phyloP scores from a whole-genome alignment of 1,140 invertebrate species.

The Batillaria attramentaria region DNA sequence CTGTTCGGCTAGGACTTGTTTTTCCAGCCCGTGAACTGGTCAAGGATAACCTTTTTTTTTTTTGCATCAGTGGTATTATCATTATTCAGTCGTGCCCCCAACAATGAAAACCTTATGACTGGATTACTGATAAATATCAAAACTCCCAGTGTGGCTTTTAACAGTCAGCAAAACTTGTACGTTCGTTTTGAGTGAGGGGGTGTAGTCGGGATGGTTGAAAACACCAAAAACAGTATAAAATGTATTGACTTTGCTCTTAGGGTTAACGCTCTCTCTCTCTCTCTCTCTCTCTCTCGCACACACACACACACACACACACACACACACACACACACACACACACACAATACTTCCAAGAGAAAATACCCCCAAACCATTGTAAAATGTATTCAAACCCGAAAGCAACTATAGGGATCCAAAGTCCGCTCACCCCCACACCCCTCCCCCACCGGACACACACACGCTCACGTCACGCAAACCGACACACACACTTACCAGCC shows the following conservation, averaged over 20 bases:
- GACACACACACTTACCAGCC: no score
- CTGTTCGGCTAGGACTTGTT: not conserved
- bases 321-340: not conserved
- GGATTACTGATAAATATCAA: not conserved
- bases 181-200: not conserved
- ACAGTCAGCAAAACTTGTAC: not conserved
- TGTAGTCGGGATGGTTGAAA: not conserved
- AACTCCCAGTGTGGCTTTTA: not conserved
- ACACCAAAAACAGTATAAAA: not conserved
- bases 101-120: not conserved
- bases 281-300: not conserved
- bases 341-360: no score
- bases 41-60: no score
- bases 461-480: no score
- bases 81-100: not conserved
- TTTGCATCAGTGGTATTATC: not conserved
- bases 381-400: no score
- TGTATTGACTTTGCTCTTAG: not conserved
- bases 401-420: no score
- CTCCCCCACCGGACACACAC: no score
- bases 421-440: no score
- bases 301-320: not conserved
- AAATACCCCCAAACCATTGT: no score
- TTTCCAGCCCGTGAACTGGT: no score
- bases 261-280: not conserved